Conservation (phyloP, 1,140 invertebrate genomes). For the Oncopeltus fasciatus region DNA sequence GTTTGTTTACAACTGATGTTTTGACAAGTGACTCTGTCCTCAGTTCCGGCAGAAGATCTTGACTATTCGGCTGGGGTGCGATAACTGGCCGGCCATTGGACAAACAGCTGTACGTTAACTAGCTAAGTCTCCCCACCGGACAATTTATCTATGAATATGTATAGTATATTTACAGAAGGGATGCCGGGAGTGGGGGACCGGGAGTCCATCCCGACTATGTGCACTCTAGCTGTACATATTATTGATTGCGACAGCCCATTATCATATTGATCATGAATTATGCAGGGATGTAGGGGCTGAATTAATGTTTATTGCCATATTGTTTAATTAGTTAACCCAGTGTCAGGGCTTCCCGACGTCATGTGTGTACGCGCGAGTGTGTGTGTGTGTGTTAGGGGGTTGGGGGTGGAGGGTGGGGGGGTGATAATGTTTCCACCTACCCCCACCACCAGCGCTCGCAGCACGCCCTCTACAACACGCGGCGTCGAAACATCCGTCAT, state of each 20-base stretch:
- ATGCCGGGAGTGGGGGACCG: not conserved
- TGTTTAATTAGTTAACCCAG: constrained; percentile 11
- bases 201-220: not conserved
- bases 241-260: constrained; percentile 11
- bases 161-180: not conserved
- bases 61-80: no score
- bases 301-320: constrained; percentile 13
- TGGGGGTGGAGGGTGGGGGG: not conserved
- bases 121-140: no score
- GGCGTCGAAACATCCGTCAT: constrained; percentile 1
- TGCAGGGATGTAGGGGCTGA: not conserved
- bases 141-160: not conserved
- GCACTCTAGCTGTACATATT: not conserved
- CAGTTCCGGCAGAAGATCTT: no score
- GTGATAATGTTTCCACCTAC: constrained; percentile 5
- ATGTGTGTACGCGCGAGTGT: no score
- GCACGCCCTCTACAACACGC: no score
- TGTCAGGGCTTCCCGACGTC: not conserved
- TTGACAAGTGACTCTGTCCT: no score
- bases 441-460: not conserved
- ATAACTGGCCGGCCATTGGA: no score
- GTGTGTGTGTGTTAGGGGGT: no score
- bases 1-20: no score
- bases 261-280: constrained; percentile 10
- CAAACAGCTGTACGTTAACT: no score